A percentile compares a stretch with the other conserved stretches of the same genome.
Evolutionary conservation across 2,797 vertebrate species (phyloP).

Genomic region (Morus bassanus): DNA sequence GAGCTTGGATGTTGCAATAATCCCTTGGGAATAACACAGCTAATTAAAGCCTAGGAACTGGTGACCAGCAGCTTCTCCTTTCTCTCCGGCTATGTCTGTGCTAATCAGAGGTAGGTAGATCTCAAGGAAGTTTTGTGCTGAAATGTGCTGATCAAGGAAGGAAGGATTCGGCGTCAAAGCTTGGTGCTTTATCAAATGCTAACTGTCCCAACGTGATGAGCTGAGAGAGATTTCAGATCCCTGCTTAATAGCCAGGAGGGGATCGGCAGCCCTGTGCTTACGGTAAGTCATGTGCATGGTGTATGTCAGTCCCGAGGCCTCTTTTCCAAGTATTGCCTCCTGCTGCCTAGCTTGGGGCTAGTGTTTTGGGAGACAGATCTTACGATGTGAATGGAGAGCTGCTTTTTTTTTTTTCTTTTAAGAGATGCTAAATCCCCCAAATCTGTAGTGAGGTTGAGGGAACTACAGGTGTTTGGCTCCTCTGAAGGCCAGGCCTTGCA

Average conservation of each 20-base stretch:
- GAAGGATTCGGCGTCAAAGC: not conserved
- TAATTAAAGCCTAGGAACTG: constrained; percentile 41
- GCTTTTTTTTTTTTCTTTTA: not conserved
- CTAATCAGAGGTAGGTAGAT: not conserved
- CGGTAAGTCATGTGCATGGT: fast-evolving
- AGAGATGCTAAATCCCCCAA: not conserved
- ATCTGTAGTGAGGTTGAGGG: not conserved
- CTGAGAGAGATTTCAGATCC: not conserved
- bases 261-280: not conserved
- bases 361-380: not conserved
- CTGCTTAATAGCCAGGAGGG: not conserved
- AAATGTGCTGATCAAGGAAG: not conserved
- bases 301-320: not conserved
- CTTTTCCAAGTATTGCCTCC: not conserved
- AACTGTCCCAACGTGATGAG: not conserved
- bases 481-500: not conserved
- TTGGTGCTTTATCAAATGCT: not conserved
- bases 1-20: not conserved
- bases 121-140: not conserved
- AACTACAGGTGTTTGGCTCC: not conserved
- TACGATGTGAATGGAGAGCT: not conserved
- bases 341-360: not conserved
- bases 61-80: constrained; percentile 10
- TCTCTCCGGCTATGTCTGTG: not conserved
- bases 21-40: constrained; percentile 23